Base-by-base conservation (phyloP, 2,888 invertebrate species). In the Eilema caniola region DNA sequence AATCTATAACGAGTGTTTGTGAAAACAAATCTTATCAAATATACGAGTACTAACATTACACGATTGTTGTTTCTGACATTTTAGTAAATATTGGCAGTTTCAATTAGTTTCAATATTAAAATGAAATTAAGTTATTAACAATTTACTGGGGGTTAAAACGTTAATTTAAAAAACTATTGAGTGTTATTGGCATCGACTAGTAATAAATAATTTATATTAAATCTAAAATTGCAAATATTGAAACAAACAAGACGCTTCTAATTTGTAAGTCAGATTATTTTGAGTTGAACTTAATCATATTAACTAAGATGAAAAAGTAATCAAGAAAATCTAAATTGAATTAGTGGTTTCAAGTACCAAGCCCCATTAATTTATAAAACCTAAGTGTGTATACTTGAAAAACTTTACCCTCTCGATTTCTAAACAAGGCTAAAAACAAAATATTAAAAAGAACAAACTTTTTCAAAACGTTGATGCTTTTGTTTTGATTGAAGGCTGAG, bases 241-340 rank as follows among this genome's bases (percentile, higher is more conserved):
- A 53, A n/a, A n/a, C 53, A 53, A 28, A 61, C 3, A 61, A 31
- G 31, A n/a, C 60, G 16, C n/a, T 11, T 61, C 11, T 14, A 71
- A 75, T 80, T 70, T 67, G 57, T 73, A 75, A 80, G 75, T 69
- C 53, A 69, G 60, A 78, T 77, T 71, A 75, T 66, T 67, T 53
- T 53, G 20, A 53, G 53, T n/a, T 53, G 20, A 53, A 53, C 53
- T 53, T 53, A 53, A 20, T 53, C 53, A 53, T 53, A 53, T n/a
- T 53, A n/a, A 53, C 53, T 53, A n/a, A n/a, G 53, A 20, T 62
- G 76, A 75, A 75, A 80, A 84, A 86, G 81, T 82, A 85, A 86
- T 86, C 81, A 83, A 81, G 83, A 82, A 81, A 82, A 78, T 81
- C 84, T 76, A 80, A 85, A 88, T 89, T 85, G 80, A 88, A 88